A percentile compares a stretch with the other conserved stretches of the same genome.
Conservation (phyloP, 2,888 invertebrate species). For the Eurois occulta region DNA sequence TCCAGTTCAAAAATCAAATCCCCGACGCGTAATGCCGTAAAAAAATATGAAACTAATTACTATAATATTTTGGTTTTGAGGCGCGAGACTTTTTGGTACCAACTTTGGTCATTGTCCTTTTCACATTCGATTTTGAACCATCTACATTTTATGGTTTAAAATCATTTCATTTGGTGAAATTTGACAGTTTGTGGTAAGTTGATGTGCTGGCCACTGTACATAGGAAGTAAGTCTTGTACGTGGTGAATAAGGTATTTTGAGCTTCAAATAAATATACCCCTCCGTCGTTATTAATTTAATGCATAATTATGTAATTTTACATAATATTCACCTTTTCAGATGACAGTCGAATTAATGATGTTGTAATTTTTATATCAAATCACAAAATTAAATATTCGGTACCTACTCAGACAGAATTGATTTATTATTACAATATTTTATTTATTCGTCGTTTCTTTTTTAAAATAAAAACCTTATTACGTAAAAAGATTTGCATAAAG, state of each 20-base stretch:
- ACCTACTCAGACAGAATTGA: background rate
- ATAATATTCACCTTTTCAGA: background rate
- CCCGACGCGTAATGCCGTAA: too few relatives aligned
- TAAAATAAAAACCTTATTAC: background rate
- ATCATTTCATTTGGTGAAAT: too few relatives aligned
- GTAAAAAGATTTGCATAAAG: slow-evolving; percentile 14
- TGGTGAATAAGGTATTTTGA: background rate
- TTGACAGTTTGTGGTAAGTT: too few relatives aligned
- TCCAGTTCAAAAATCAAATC: too few relatives aligned
- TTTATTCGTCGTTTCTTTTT: background rate
- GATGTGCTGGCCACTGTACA: too few relatives aligned
- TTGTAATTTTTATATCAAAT: background rate
- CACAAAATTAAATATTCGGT: slow-evolving; percentile 7
- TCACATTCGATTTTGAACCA: too few relatives aligned
- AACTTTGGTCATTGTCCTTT: too few relatives aligned
- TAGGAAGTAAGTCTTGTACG: background rate
- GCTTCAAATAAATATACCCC: background rate
- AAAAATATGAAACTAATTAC: too few relatives aligned
- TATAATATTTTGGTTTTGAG: too few relatives aligned
- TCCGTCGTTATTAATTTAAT: background rate
- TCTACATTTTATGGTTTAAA: too few relatives aligned
- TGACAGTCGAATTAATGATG: background rate
- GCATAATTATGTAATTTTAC: background rate
- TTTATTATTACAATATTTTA: background rate
- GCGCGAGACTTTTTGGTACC: too few relatives aligned